Evolutionary conservation across 1,140 invertebrate genomes (phyloP), one percentile per base, ranked within the genome.

Genomic region (Drosophila funebris): DNA sequence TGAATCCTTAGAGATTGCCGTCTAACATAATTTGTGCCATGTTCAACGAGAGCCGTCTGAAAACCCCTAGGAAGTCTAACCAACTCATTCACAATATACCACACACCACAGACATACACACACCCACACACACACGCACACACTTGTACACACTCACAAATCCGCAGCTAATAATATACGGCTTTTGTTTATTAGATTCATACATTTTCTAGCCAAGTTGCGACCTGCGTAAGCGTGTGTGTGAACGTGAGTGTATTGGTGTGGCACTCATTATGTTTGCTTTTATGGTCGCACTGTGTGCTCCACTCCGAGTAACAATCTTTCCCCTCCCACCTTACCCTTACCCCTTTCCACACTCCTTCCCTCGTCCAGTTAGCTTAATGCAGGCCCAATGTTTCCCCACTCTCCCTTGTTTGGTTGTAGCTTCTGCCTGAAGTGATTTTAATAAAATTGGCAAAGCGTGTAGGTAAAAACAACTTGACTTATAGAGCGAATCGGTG

Each of bases 171-270:
- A 87, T 87, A 88, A 87, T 88, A 87, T 76, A 88, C 83, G 78
- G 83, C 83, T 87, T 87, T 87, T 87, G 83, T 88, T 87, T 87
- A 87, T 87, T 78, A 87, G 83, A 87, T 88, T 88, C 83, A 88
- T 87, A 82, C 76, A 88, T 82, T 69, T 88, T 81, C 60, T 63
- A 78, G 74, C 39, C 78, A 85, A 87, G 54, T 78, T 81, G 79
- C 60, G 77, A 76, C 63, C 53, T 54, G 54, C 50, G 73, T 68
- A 27, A 22, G 20, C 20, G 37, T 60, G 18, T 56, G 44, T 29
- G 61, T 18, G 48, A 39, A 27, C 48, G 57, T 36, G 46, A 44
- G 69, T 67, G 73, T 64, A 44, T 63, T 52, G 41, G 56, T 62
- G 70, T 57, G 61, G 57, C 62, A 69, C 66, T 84, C 81, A 85